Base-by-base conservation (phyloP, 2,113 vertebrate species). In the Trematomus loennbergii region DNA sequence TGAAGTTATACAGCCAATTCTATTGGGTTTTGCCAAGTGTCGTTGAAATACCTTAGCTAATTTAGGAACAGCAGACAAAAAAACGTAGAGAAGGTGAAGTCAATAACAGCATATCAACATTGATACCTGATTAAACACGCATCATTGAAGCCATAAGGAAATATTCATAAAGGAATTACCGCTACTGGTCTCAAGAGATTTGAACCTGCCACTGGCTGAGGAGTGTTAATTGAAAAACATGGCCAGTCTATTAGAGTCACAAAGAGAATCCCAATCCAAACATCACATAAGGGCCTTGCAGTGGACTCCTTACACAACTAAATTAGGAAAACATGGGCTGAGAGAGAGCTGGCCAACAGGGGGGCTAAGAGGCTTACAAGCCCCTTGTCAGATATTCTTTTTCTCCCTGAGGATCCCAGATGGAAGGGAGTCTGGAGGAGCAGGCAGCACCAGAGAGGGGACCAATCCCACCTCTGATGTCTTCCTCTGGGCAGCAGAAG, bases 321-420 rank as follows among this genome's bases (percentile, higher is more conserved):
- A 97, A 98, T 98, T 98, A 97, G 96, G 97, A 95, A 97, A 98
- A 97, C 97, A 97, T 96, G 96, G 96, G 96, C 91, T 92, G 96
- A 96, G 96, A 96, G 96, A 96, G 96, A 96, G 96, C 95, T 89
- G 95, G 91, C 96, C 95, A 96, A 96, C 96, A 95, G 95, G 92
- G 96, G 96, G 93, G 96, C 96, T 98, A 98, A 98, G 97, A 96
- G 97, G 98, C 98, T 98, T 99, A 99, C 95, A 97, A 95, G 94
- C 87, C 97, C 96, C 93, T 95, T 95, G 97, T 97, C 97, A 97
- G 96, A 98, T 97, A 97, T 97, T 96, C 97, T 96, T 97, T 97
- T 96, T 96, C 96, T 97, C 95, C 96, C 95, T 84, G 93, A 97
- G 95, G 96, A 96, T 97, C 96, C 96, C 97, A 97, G 96, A 95